Conservation (phyloP, 2,113 vertebrate species). For the Gymnobelideus leadbeateri region DNA sequence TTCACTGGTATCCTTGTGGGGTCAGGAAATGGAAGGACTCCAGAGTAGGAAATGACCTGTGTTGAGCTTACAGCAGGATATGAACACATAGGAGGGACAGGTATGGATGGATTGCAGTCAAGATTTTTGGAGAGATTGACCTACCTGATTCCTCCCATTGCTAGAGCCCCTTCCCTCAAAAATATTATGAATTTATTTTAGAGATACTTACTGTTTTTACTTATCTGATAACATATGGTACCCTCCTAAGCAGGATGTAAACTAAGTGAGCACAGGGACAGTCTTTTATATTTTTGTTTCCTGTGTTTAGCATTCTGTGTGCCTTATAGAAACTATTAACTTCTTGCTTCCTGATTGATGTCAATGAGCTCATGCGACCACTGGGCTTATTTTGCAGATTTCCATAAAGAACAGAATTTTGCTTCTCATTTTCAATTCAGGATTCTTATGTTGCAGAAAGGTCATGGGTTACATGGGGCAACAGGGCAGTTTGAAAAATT, state of each 20-base stretch:
- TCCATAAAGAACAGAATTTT: background rate
- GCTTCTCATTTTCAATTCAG: conserved; percentile 31
- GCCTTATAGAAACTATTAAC: background rate
- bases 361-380: background rate
- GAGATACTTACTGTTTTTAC: background rate
- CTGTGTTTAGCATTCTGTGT: background rate
- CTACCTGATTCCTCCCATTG: background rate
- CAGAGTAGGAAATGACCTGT: no score
- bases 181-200: background rate
- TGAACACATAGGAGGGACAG: background rate
- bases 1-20: no score
- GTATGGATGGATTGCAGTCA: background rate
- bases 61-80: no score
- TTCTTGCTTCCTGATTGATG: background rate
- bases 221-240: background rate
- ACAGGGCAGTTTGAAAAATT: conserved; percentile 27
- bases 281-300: background rate
- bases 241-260: background rate
- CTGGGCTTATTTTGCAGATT: background rate
- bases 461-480: conserved; percentile 15
- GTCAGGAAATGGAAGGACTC: no score
- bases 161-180: background rate
- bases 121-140: background rate
- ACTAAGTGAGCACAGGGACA: background rate
- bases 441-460: background rate